These are phyloP conservation scores for Sinosuthora webbiana DNA, from an alignment of 2,113 vertebrate genomes.

Conservation along the genomic window DNA sequence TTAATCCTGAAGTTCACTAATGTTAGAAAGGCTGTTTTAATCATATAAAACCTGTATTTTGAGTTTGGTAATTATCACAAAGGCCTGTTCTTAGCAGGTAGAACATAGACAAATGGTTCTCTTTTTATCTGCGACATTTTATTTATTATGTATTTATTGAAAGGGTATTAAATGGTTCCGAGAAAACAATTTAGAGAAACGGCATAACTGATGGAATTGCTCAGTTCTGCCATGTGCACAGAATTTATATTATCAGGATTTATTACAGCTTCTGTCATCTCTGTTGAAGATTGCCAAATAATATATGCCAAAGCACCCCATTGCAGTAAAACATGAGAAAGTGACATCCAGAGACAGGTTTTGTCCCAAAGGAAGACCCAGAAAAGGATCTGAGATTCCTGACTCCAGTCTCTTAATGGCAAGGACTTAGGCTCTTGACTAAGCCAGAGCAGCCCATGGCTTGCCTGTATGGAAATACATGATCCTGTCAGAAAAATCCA, in stretches of 20 bases:
- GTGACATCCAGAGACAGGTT: background rate
- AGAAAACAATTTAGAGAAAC: conserved; percentile 10
- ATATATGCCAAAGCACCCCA: background rate
- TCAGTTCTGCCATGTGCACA: background rate
- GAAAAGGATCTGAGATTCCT: background rate
- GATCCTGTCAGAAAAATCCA: background rate
- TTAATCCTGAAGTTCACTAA: background rate
- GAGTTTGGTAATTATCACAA: background rate
- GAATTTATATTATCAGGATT: background rate
- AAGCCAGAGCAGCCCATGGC: background rate
- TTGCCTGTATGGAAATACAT: background rate
- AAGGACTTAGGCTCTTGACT: background rate
- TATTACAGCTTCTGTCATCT: background rate
- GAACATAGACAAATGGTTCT: background rate
- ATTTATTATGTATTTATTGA: background rate
- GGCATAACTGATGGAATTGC: background rate
- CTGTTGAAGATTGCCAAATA: background rate
- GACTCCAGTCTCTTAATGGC: background rate
- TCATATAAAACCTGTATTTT: background rate
- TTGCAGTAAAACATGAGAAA: background rate
- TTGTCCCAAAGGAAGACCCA: background rate
- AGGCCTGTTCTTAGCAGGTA: background rate
- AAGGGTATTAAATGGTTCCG: background rate
- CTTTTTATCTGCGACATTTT: background rate
- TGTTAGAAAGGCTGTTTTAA: background rate